Base-by-base conservation (phyloP, 2,113 vertebrate genomes). In the Nestor notabilis region DNA sequence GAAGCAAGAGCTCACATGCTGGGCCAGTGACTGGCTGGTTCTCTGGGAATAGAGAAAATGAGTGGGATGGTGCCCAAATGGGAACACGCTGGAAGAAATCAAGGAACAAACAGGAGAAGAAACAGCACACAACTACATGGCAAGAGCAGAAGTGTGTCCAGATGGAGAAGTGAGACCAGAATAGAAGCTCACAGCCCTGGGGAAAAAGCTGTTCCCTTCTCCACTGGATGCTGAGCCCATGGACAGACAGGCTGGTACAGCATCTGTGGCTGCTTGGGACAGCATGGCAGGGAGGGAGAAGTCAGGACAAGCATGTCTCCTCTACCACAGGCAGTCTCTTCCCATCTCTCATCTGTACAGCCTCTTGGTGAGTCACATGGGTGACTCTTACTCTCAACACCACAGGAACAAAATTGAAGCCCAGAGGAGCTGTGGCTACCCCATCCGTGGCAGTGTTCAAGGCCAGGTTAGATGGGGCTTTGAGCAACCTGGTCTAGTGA, bases 1-100 rank as follows among this genome's bases (percentile, higher is more conserved):
- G 2, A 68, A 87, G 14, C 1, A 1, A 17, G 19, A 14, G 10
- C 21, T 70, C 2, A 0, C 78, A 47, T 0, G 0, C 12, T n/a
- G 44, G 44, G 39, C 10, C 1, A 2, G 20, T 11, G 16, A n/a
- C 9, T n/a, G 4, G 8, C 13, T 46, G 29, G 14, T 12, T 76
- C 76, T 47, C 27, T 56, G 18, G 17, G 12, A 15, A 5, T 33
- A 17, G 17, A 72, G 49, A 11, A 92, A 83, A 21, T 5, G 31
- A 58, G 19, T 0, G 25, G 21, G 18, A 81, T 64, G 1, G 0
- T 50, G 24, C 13, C 17, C 15, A 24, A 65, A 56, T 0, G 3
- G 15, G 41, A 78, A 56, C 27, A 33, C 44, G 12, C 28, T 24
- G 8, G 20, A 75, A 84, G 18, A 7, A 89, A 78, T 16, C 0